Percentiles rank a stretch among this genome's conserved stretches.
Conservation (phyloP, 2,888 invertebrate species). For the Homarus gammarus region DNA sequence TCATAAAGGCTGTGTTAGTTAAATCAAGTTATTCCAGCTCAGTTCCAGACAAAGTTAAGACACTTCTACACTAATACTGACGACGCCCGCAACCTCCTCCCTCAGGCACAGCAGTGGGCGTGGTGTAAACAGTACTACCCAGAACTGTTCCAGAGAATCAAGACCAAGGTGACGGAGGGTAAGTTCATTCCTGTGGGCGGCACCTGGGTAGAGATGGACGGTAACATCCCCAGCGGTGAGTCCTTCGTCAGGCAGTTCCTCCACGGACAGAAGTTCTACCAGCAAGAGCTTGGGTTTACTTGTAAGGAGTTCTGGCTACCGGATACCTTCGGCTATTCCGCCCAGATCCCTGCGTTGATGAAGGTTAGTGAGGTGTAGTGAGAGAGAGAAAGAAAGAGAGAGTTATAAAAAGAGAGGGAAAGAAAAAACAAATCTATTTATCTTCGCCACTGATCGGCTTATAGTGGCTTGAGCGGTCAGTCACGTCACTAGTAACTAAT, state of each 20-base stretch:
- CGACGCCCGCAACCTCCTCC: not conserved
- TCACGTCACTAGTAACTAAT: no score
- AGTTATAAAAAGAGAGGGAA: not conserved
- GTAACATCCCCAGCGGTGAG: constrained; percentile 80
- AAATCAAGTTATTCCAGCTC: no score
- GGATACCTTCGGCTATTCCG: constrained; percentile 82
- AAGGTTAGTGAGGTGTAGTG: constrained; percentile 76
- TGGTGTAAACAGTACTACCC: constrained; percentile 81
- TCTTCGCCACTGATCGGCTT: not conserved
- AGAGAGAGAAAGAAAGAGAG: not conserved
- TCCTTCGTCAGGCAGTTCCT: constrained; percentile 81
- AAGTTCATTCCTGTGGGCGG: constrained; percentile 81
- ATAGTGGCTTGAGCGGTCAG: no score
- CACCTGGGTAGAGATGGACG: constrained; percentile 82
- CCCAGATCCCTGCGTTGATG: constrained; percentile 81
- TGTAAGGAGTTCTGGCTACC: constrained; percentile 82
- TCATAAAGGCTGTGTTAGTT: no score
- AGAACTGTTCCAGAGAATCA: constrained; percentile 79
- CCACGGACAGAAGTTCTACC: constrained; percentile 81
- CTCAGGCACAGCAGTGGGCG: constrained; percentile 81
- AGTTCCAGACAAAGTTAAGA: no score
- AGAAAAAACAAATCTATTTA: not conserved
- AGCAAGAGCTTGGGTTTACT: constrained; percentile 80
- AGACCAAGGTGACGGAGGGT: constrained; percentile 78
- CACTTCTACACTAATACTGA: no score